Evolutionary conservation across 2,797 vertebrate genomes (phyloP), one percentile per base, ranked within the genome.

Genomic region (Antennarius maculatus): DNA sequence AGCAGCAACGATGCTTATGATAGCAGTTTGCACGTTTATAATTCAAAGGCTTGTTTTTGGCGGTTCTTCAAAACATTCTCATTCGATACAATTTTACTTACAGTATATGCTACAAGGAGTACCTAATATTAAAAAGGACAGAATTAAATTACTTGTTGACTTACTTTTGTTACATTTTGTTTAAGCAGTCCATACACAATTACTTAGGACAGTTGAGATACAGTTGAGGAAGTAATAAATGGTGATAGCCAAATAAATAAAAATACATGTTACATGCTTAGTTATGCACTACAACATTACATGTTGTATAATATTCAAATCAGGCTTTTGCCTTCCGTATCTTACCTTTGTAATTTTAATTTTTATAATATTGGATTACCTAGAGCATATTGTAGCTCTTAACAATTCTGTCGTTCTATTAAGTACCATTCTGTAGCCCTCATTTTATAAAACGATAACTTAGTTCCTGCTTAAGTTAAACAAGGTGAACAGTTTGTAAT

Each of bases 1-100:
- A 87, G 74, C 42, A 39, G 27, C 15, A 18, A 66, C 61, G 55
- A 62, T 45, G 49, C 57, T 53, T 23, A 49, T 29, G 62, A 54
- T 66, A 54, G 50, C 12, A 58, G 31, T 77, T 52, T 69, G 3
- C 48, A 49, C 56, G 41, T 3, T 41, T 56, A 46, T 8, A 65
- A 48, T 53, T 37, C 7, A 34, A 6, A 46, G 13, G 43, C 27
- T 4, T 42, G 45, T 16, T 58, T 1, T 43, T 62, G 18, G 18
- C 31, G n/a, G 49, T 60, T 34, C 43, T 29, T 60, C 57, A 60
- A 54, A 57, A 15, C 2, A 31, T 5, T 15, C 7, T 17, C n/a
- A 9, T 63, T 41, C 17, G 5, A 54, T 46, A 6, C 12, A 1
- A 8, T 28, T 56, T 17, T 16, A 28, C 28, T 42, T 6, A n/a